Evolutionary conservation across 2,888 invertebrate species (phyloP).

Genomic region (Idaea biselata): DNA sequence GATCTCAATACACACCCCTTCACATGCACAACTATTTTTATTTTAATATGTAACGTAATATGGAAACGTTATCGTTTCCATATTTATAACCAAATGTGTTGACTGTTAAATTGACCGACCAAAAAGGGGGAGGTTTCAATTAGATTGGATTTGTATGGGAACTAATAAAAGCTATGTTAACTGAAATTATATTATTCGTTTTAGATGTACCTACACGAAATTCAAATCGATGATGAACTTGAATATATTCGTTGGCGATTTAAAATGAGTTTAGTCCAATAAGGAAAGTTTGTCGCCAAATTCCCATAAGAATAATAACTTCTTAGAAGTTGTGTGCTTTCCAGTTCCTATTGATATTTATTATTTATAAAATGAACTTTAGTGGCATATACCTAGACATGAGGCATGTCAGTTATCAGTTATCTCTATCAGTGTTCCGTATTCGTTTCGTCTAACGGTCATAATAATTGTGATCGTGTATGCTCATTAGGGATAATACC

Average conservation of each 20-base stretch:
- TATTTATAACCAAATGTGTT: background rate
- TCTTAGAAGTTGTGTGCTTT: background rate
- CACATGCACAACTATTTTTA: background rate
- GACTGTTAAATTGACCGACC: background rate
- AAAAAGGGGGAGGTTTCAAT: background rate
- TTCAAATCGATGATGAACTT: no score
- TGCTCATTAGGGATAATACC: conserved; percentile 33
- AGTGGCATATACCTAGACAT: no score
- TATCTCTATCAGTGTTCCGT: background rate
- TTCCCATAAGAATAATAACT: background rate
- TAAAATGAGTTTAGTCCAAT: conserved; percentile 21
- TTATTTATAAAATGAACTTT: no score
- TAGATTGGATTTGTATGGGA: background rate
- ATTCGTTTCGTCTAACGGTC: background rate
- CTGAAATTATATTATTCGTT: no score
- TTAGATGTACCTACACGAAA: no score
- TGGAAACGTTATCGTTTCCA: background rate
- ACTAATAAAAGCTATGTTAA: no score
- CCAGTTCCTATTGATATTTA: background rate
- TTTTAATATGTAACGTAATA: background rate
- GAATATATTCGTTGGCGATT: no score
- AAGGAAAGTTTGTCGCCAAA: background rate
- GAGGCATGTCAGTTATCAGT: background rate
- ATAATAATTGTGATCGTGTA: background rate
- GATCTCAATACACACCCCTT: conserved; percentile 53